Evolutionary conservation across 2,888 invertebrate genomes (phyloP).

Genomic region (Coleophora deauratella): DNA sequence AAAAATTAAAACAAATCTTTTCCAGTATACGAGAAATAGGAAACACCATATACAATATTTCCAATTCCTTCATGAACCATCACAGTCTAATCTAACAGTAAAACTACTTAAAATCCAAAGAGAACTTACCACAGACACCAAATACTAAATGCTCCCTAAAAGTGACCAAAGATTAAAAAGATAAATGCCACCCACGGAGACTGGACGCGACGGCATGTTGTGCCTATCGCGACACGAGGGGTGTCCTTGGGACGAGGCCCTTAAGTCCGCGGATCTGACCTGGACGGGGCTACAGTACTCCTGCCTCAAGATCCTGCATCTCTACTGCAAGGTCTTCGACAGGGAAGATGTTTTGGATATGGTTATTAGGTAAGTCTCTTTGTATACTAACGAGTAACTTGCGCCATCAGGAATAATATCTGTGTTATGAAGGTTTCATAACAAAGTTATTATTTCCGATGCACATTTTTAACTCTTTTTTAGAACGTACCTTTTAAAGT

Average conservation of each 20-base stretch:
- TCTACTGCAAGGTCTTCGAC: slow-evolving; percentile 92
- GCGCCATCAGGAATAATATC: no score
- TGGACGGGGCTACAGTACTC: slow-evolving; percentile 91
- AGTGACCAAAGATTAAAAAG: not conserved
- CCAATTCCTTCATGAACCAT: slow-evolving; percentile 2
- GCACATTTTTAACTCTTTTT: no score
- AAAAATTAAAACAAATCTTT: no score
- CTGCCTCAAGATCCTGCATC: slow-evolving; percentile 86
- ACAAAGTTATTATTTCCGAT: no score
- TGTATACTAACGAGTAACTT: not conserved
- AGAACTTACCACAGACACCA: not conserved
- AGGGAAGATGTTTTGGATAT: slow-evolving; percentile 85
- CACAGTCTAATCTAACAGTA: not conserved
- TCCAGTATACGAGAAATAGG: no score
- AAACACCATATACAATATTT: not conserved
- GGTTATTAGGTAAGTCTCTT: slow-evolving; percentile 79
- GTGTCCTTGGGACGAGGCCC: slow-evolving; percentile 75
- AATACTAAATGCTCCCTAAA: slow-evolving; percentile 2
- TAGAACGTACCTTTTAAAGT: no score
- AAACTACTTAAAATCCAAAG: not conserved
- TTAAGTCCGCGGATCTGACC: slow-evolving; percentile 72
- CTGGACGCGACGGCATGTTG: slow-evolving; percentile 67
- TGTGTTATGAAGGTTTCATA: no score
- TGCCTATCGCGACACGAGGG: slow-evolving; percentile 77
- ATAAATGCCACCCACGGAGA: slow-evolving; percentile 70